Percentiles rank a stretch among this genome's conserved stretches.
phyloP scores from a whole-genome alignment of 2,113 vertebrate genomes.

The Clinocottus analis region DNA sequence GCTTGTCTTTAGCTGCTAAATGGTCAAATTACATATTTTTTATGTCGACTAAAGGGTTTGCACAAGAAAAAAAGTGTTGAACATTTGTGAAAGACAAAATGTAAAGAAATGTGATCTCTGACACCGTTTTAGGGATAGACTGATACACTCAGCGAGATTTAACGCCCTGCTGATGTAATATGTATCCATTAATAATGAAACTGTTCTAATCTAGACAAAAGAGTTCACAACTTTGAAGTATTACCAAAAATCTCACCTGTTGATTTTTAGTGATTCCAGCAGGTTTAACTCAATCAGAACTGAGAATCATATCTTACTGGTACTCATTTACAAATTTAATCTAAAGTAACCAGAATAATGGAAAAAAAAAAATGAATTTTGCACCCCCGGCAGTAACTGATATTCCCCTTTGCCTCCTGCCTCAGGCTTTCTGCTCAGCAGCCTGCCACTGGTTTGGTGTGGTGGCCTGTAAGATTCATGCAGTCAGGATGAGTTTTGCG shows the following conservation, averaged over 20 bases:
- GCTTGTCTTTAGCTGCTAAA: background rate
- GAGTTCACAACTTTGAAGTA: background rate
- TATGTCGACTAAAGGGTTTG: background rate
- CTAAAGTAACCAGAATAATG: background rate
- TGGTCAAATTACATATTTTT: background rate
- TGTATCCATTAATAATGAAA: background rate
- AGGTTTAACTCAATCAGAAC: background rate
- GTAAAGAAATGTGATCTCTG: background rate
- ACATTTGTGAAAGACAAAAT: background rate
- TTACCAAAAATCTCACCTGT: background rate
- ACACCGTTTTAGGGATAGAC: background rate
- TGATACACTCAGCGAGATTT: background rate
- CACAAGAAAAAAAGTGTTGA: background rate
- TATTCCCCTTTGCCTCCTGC: background rate
- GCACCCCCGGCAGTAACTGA: background rate
- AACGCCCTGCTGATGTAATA: background rate
- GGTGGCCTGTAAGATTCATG: constrained; percentile 85
- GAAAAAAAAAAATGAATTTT: background rate
- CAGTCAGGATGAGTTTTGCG: constrained; percentile 81
- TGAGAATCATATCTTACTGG: background rate
- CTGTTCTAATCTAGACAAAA: background rate
- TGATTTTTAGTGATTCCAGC: background rate
- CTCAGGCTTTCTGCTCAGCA: constrained; percentile 79
- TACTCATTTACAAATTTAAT: background rate
- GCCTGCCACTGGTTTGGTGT: constrained; percentile 87